Percentiles rank a stretch among this genome's conserved stretches.
Conservation (phyloP, 2,113 vertebrate species). For the Bucco capensis region DNA sequence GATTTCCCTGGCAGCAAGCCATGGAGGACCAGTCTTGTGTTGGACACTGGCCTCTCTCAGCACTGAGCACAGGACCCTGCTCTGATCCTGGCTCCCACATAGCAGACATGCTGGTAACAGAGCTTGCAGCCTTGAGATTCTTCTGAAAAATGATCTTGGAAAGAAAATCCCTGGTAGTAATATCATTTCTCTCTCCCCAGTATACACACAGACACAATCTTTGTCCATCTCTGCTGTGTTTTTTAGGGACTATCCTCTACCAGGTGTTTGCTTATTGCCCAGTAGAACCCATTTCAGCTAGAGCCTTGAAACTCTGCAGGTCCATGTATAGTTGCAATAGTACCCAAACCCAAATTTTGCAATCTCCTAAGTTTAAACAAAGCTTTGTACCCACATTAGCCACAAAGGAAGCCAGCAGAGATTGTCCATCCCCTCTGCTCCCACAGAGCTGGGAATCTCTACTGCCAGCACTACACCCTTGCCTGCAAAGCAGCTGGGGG, state of each 20-base stretch:
- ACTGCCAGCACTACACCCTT: neutral
- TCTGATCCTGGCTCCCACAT: fast-evolving
- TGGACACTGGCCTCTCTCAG: neutral
- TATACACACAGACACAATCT: neutral
- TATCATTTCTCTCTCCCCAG: neutral
- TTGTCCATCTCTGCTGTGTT: neutral
- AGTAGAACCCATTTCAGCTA: neutral
- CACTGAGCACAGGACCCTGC: neutral
- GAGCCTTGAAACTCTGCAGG: neutral
- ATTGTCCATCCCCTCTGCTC: neutral
- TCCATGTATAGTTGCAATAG: fast-evolving
- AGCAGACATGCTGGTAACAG: neutral
- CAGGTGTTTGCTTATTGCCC: neutral
- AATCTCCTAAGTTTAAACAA: neutral
- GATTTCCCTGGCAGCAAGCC: neutral
- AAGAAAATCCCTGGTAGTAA: neutral
- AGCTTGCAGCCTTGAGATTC: neutral
- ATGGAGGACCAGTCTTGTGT: neutral
- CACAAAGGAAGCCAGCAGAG: neutral
- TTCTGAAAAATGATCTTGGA: neutral
- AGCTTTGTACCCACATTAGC: neutral
- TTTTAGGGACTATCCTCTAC: neutral
- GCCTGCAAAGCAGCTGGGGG: fast-evolving
- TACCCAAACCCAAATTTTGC: neutral
- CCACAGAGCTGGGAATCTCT: neutral